Conservation (phyloP, 2,797 vertebrate genomes). For the Sibirionetta formosa region DNA sequence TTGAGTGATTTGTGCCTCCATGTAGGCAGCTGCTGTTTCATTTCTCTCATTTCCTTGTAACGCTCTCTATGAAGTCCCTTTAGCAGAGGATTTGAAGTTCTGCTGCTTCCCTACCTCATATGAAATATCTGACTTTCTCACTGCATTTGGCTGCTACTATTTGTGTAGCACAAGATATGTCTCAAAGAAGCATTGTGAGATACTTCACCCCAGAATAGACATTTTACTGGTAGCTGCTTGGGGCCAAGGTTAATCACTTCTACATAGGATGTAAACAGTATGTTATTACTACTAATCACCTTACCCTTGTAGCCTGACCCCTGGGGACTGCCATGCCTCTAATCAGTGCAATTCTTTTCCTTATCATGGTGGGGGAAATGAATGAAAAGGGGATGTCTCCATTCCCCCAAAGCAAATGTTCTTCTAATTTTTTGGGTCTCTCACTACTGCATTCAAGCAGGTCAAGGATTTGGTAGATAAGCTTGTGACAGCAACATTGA, state of each 20-base stretch:
- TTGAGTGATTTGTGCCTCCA: not conserved
- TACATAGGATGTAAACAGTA: not conserved
- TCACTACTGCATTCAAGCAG: not conserved
- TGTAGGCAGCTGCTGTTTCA: not conserved
- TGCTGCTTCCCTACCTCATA: not conserved
- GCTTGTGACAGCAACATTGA: not conserved
- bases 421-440: not conserved
- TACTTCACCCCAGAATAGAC: not conserved
- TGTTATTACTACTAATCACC: not conserved
- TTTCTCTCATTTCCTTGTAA: not conserved
- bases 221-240: not conserved
- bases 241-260: not conserved
- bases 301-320: not conserved
- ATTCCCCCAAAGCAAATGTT: not conserved
- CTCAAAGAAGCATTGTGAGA: not conserved
- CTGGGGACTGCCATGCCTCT: not conserved
- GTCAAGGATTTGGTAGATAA: not conserved
- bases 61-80: not conserved
- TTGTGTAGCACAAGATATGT: not conserved
- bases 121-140: not conserved
- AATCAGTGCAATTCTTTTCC: not conserved
- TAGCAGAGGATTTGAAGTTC: not conserved
- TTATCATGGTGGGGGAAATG: not conserved
- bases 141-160: not conserved
- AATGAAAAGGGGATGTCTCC: not conserved